Evolutionary conservation across 92 coral and sea anemone species (phyloP), one percentile per base, ranked within the genome.

Genomic region (Phenganax subtilis): DNA sequence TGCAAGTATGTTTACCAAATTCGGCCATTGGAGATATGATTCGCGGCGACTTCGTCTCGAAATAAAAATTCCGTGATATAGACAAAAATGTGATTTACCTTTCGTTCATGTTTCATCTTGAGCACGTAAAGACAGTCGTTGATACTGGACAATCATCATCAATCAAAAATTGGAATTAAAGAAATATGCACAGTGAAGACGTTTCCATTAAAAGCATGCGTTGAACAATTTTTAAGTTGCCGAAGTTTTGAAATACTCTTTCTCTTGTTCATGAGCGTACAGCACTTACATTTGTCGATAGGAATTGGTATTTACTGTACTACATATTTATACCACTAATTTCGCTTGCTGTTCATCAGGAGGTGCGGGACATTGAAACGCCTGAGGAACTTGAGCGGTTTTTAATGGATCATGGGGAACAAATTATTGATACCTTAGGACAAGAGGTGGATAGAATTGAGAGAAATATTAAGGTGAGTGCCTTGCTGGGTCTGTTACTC

Each of bases 391-490:
- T 94, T 5, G 98, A 94, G 51, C 89, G 89, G 81, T 92, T 94
- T 59, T 80, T 94, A 62, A 57, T 94, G 85, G 98, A 94, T 65
- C 97, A 94, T 76, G 98, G 98, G 11, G 98, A 94, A 81, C 97
- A 94, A 90, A 88, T 94, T 8, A 94, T 94, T 57, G 98, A 94
- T 66, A 89, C 93, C 76, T 75, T 94, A 58, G 98, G 98, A 11
- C 98, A 94, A 82, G 97, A 94, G 65, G 98, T 94, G 54, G 98
- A 94, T 80, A 85, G 98, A 55, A 88, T 94, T 55, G 98, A 94
- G 80, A 92, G 92, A 77, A 94, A 94, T 64, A 94, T 94, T 27
- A 94, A 94, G 98, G 98, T 92, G 87, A 11, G 63, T 52, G 37
- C 12, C 25, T 37, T 37, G 47, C 47, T 37, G 47, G 47, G 47